phyloP scores from a whole-genome alignment of 2,797 vertebrate species.

The Antennarius maculatus region DNA sequence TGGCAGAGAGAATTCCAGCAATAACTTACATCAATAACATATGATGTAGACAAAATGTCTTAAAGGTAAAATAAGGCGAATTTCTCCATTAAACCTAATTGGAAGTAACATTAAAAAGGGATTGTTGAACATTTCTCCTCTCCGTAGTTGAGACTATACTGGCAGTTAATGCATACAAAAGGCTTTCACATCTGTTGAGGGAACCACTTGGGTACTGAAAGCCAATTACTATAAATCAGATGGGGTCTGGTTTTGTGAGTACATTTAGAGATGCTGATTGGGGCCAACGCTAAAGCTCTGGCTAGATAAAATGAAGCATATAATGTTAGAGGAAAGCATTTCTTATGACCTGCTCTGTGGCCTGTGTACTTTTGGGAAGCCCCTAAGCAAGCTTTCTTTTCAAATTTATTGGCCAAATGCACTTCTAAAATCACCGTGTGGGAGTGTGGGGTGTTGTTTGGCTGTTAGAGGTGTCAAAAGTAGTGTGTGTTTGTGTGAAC shows the following conservation, averaged over 20 bases:
- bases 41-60: constrained; percentile 31
- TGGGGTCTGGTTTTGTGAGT: constrained; percentile 24
- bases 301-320: constrained; percentile 42
- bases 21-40: no score
- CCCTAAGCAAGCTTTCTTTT: constrained; percentile 56
- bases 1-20: constrained; percentile 12
- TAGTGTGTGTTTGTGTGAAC: constrained; percentile 31
- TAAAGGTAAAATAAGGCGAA: neutral
- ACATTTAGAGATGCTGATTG: constrained; percentile 31
- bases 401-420: constrained; percentile 64
- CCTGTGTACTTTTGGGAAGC: constrained; percentile 53
- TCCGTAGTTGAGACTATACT: constrained; percentile 3
- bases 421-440: constrained; percentile 58
- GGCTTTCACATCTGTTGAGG: constrained; percentile 21
- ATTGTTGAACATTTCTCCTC: constrained; percentile 17
- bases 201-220: constrained; percentile 13
- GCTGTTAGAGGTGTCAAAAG: constrained; percentile 58
- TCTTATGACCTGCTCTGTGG: constrained; percentile 46
- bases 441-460: constrained; percentile 62
- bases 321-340: constrained; percentile 46
- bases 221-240: constrained; percentile 53
- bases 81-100: constrained; percentile 14
- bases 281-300: constrained; percentile 6
- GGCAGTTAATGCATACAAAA: constrained; percentile 14
- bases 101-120: constrained; percentile 24